Evolutionary conservation across 2,113 vertebrate species (phyloP), one percentile per base, ranked within the genome.

Genomic region (Tyto alba): DNA sequence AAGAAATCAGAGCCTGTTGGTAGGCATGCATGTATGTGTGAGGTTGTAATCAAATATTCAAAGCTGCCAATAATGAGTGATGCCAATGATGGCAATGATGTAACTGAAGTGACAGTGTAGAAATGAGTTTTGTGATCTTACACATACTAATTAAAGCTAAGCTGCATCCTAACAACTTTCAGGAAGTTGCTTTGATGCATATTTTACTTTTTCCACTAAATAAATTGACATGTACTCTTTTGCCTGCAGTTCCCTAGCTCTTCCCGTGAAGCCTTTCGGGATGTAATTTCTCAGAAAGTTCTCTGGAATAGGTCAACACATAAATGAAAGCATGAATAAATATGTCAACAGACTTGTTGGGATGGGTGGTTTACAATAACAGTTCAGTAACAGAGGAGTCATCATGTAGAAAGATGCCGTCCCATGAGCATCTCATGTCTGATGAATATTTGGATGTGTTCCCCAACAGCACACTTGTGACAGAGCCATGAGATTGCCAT

Each of bases 51-150:
- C 55, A 66, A 91, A 63, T 90, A 83, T 83, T 88, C 87, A 77
- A 76, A 67, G 57, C 77, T 97, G 88, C 79, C 91, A 95, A 50
- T 91, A 96, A 45, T 53, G 81, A 95, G 63, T 87, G 93, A 93
- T 85, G 71, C 3, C 90, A 79, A 64, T 11, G 76, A 73, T 64
- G 72, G 62, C 78, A 82, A 55, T 11, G 68, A 55, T 85, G 55
- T 26, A 50, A 23, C 72, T 45, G 48, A 45, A 85, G 8, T 85
- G 91, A 85, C 93, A 93, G 59, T 15, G 85, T 29, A 77, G 67
- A 62, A 91, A 69, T 17, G 45, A 82, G 79, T 66, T 71, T 81
- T 90, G 53, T 2, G 25, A 76, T 88, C 81, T 78, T 8, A 64
- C 53, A 48, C 3, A 10, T 36, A 62, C 17, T 55, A 83, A 77